Evolutionary conservation across 2,797 vertebrate species (phyloP).

Genomic region (Synanceia verrucosa): DNA sequence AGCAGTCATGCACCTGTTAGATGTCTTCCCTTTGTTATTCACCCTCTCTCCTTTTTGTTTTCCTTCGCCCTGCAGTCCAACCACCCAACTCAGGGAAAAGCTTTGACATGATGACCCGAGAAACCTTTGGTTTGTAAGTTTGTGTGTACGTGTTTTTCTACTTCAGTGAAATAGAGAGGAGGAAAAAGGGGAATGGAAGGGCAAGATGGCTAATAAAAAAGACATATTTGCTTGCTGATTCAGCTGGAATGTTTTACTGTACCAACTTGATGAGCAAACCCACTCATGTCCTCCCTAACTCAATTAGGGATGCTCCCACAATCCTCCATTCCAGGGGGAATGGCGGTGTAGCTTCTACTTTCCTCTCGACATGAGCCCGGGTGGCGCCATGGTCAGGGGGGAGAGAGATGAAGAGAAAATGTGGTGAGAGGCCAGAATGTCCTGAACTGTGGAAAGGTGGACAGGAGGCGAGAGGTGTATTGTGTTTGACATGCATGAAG

Average conservation of each 20-base stretch:
- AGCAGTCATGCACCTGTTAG: constrained; percentile 72
- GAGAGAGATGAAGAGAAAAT: constrained; percentile 17
- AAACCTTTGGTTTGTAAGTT: constrained; percentile 54
- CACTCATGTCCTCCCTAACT: constrained; percentile 80
- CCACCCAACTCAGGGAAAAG: constrained; percentile 54
- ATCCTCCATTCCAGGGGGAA: constrained; percentile 60
- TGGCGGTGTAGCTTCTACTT: constrained; percentile 38
- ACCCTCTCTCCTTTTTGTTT: constrained; percentile 18
- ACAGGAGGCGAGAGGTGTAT: constrained; percentile 34
- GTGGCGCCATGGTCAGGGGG: constrained; percentile 69
- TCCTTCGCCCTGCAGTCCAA: constrained; percentile 36
- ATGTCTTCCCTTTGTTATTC: constrained; percentile 60
- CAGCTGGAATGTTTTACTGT: constrained; percentile 72
- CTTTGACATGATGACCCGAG: constrained; percentile 63
- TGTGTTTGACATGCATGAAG: constrained; percentile 54
- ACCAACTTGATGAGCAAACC: constrained; percentile 78
- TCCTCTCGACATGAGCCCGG: constrained; percentile 42
- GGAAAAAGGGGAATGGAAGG: constrained; percentile 39
- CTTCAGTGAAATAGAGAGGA: constrained; percentile 22
- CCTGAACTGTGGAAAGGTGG: constrained; percentile 20
- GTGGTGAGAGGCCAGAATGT: constrained; percentile 20
- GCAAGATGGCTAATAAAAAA: constrained; percentile 68
- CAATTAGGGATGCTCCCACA: constrained; percentile 75
- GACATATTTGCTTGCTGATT: constrained; percentile 68
- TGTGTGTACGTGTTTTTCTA: constrained; percentile 27